Conservation (phyloP, 2,888 invertebrate genomes). For the Parochlus steinenii region DNA sequence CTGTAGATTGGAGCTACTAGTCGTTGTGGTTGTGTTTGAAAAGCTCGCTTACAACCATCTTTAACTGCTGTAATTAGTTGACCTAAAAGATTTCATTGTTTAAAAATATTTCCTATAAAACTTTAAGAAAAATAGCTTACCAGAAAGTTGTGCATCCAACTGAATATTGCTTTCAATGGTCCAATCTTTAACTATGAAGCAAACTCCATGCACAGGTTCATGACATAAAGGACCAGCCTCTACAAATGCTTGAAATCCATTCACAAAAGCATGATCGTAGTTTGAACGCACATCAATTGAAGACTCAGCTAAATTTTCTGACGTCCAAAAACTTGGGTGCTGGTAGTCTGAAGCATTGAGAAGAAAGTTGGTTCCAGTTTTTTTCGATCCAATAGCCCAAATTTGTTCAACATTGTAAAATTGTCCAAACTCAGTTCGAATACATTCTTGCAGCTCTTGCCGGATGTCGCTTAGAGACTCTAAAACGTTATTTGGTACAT, state of each 20-base stretch:
- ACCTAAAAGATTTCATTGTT: constrained; percentile 33
- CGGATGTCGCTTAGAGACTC: no score
- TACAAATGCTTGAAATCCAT: constrained; percentile 75
- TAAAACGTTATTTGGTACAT: no score
- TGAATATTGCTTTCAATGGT: constrained; percentile 33
- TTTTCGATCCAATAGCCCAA: constrained; percentile 85
- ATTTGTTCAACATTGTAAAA: constrained; percentile 38
- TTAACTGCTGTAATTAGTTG: constrained; percentile 85
- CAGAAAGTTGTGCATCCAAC: constrained; percentile 23
- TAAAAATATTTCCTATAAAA: neutral
- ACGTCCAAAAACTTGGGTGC: constrained; percentile 36
- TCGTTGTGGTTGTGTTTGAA: constrained; percentile 76
- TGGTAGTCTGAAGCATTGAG: constrained; percentile 63
- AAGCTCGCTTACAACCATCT: constrained; percentile 73
- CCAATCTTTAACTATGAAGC: constrained; percentile 81
- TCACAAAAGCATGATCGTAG: constrained; percentile 63
- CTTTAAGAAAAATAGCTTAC: no score
- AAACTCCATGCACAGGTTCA: constrained; percentile 92
- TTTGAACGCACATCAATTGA: constrained; percentile 37
- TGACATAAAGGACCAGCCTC: constrained; percentile 89
- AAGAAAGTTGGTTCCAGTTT: constrained; percentile 78
- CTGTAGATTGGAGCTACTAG: constrained; percentile 91
- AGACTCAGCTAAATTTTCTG: constrained; percentile 22
- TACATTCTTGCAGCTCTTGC: no score
- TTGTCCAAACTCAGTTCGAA: no score